A percentile compares a stretch with the other conserved stretches of the same genome.
Evolutionary conservation across 2,888 invertebrate genomes (phyloP).

Genomic region (Epinotia ramella): DNA sequence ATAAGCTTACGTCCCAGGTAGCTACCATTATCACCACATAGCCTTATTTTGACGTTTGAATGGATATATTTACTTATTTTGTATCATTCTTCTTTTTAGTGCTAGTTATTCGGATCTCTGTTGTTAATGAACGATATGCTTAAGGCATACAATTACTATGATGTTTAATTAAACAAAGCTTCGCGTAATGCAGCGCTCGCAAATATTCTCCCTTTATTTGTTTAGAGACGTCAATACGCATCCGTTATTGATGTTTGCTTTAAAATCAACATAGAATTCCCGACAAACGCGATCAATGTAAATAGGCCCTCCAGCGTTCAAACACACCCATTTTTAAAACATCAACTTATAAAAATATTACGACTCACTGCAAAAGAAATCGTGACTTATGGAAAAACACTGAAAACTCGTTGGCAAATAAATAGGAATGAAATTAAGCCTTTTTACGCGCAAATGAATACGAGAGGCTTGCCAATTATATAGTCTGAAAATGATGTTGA

Average conservation of each 20-base stretch:
- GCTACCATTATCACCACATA: not conserved
- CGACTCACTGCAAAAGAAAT: too few species aligned
- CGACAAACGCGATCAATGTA: constrained; percentile 52
- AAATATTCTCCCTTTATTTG: constrained; percentile 72
- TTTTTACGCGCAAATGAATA: too few species aligned
- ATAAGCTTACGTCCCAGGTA: too few species aligned
- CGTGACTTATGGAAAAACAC: too few species aligned
- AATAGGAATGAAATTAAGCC: too few species aligned
- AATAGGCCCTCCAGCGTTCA: constrained; percentile 47
- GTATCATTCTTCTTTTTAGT: too few species aligned
- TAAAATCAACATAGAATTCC: constrained; percentile 62
- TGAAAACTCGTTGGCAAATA: too few species aligned
- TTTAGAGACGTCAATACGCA: constrained; percentile 62
- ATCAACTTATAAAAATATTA: too few species aligned
- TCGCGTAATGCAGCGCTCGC: constrained; percentile 48
- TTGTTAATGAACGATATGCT: not conserved
- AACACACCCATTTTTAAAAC: not conserved
- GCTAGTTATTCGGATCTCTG: not conserved
- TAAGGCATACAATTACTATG: constrained; percentile 8
- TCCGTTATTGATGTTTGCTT: constrained; percentile 60
- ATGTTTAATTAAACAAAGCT: constrained; percentile 35
- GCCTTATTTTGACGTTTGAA: too few species aligned
- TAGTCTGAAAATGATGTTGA: too few species aligned
- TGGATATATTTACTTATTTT: too few species aligned
- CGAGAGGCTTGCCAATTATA: too few species aligned